Evolutionary conservation across 2,888 invertebrate genomes (phyloP).

Genomic region (Tromatobia lineatoria): DNA sequence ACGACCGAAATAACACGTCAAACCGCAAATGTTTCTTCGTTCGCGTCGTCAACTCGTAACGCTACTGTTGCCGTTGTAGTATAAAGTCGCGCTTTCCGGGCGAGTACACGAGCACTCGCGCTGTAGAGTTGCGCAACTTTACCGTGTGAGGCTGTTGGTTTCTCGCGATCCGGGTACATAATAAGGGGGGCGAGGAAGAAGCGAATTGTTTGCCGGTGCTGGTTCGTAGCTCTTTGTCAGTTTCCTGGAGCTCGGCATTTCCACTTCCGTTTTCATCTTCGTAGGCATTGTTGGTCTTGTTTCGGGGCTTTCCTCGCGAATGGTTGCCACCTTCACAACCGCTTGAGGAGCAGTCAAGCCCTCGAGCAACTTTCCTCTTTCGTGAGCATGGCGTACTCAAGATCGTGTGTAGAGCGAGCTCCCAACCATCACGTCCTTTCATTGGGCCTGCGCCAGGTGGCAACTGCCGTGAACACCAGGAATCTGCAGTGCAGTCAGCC

Average conservation of each 20-base stretch:
- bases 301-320: slow-evolving; percentile 10
- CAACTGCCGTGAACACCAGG: slow-evolving; percentile 17
- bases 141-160: neutral
- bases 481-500: neutral
- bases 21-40: neutral
- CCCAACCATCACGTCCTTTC: slow-evolving; percentile 19
- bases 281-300: slow-evolving; percentile 20
- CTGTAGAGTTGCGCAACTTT: slow-evolving; percentile 10
- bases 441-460: slow-evolving; percentile 33
- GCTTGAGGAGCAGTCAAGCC: neutral
- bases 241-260: neutral
- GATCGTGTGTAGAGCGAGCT: slow-evolving; percentile 19
- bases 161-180: slow-evolving; percentile 3
- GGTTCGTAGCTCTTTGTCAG: slow-evolving; percentile 1
- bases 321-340: neutral
- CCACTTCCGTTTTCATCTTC: slow-evolving; percentile 39
- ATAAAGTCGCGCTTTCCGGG: neutral
- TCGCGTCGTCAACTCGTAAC: neutral
- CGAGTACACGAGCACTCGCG: neutral
- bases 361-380: slow-evolving; percentile 26
- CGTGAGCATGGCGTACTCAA: neutral
- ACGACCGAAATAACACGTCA: neutral
- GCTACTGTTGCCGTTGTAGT: neutral
- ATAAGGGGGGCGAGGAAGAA: neutral
- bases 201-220: slow-evolving; percentile 8